Base-by-base conservation (phyloP, 2,888 invertebrate genomes). In the Chrysomela aeneicollis region DNA sequence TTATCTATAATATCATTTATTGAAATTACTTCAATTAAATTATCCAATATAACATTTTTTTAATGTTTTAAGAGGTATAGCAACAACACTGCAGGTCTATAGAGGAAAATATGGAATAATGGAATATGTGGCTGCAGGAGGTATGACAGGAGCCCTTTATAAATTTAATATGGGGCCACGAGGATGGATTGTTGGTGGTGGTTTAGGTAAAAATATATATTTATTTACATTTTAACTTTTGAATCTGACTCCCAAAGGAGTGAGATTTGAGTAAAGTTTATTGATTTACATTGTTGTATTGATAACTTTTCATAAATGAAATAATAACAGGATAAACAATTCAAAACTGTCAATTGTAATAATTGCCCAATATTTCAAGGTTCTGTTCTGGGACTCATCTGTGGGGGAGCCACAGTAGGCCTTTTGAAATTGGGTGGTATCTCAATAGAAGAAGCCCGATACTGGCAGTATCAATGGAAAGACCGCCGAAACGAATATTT, bases 91-190 rank as follows among this genome's bases (percentile, higher is more conserved):
- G 37, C 86, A 90, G 9, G 87, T 87, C 0, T 93, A 92, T 77
- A 83, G 89, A 64, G 89, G 88, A 1, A 87, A 90, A 69, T 87
- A 87, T 30, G 87, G 91, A 0, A 77, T 93, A 5, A 70, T 87
- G 19, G 92, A 93, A 75, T 92, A 90, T 79, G 73, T 88, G 0
- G 74, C 83, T 1, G 92, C 89, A 0, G 94, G 92, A 8, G 81
- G 84, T 0, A 6, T 88, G 0, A 87, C 91, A 0, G 92, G 94
- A 0, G 84, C 85, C 0, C 15, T 90, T 4, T 93, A 89, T 77
- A 93, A 90, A 83, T 78, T 88, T 0, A 87, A 87, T 73, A 78
- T 90, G 76, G 94, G 94, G 0, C 78, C 90, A 1, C 86, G 87
- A 57, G 93, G 89, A 4, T 85, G 88, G 79, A 70, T 89, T 2